phyloP scores from a whole-genome alignment of 2,113 vertebrate genomes.

The Ia io region DNA sequence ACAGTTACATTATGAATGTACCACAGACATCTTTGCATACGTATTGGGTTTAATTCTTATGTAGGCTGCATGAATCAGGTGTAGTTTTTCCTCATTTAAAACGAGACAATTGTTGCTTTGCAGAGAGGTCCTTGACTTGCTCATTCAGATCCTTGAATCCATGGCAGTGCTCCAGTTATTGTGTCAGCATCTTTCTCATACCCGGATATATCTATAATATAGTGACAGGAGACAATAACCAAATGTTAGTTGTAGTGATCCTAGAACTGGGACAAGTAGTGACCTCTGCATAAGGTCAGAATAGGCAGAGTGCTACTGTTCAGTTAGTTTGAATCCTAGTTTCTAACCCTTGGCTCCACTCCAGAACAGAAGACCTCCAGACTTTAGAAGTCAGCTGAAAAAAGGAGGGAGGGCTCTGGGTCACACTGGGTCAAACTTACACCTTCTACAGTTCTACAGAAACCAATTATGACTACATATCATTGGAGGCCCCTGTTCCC shows the following conservation, averaged over 20 bases:
- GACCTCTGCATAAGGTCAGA: background rate
- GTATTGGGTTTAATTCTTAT: background rate
- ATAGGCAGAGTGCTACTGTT: background rate
- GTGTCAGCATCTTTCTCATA: background rate
- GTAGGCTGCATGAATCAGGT: background rate
- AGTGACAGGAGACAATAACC: background rate
- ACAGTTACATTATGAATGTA: background rate
- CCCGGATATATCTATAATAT: background rate
- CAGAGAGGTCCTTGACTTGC: background rate
- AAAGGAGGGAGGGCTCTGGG: background rate
- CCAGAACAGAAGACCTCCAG: background rate
- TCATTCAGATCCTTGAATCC: background rate
- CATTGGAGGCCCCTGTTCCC: background rate
- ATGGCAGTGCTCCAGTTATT: background rate
- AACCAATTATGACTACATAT: background rate
- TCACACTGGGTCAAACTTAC: background rate
- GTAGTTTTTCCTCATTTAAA: background rate
- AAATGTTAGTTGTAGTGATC: background rate
- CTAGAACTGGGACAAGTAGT: background rate
- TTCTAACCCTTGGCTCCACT: background rate
- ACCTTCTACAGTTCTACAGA: background rate
- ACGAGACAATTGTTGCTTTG: background rate
- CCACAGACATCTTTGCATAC: background rate
- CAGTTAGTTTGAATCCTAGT: background rate
- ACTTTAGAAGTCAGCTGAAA: background rate